Base-by-base conservation (phyloP, 2,888 invertebrate species). In the Hyalella azteca region DNA sequence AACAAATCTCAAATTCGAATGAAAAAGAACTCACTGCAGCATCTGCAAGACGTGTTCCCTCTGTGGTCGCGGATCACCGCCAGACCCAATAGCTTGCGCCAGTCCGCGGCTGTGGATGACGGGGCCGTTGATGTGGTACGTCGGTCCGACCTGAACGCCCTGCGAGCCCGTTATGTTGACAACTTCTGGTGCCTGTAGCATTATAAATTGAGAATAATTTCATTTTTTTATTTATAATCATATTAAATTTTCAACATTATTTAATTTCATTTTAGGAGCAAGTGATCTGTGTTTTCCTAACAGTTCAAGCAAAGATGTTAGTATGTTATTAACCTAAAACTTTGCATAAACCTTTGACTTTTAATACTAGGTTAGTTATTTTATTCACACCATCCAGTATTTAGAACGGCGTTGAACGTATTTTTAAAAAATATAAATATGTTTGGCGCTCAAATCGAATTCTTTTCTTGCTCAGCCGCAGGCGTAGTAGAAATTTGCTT, bases 91-190 rank as follows among this genome's bases (percentile, higher is more conserved):
- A 45, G 9, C 11, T 3, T 45, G 11, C 11, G 1, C 13, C 11
- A 45, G 3, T 45, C 19, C 45, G 19, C 19, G 5, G 73, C 41
- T 32, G 26, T 73, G 73, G 40, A 75, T 40, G 0, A 79, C 79
- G 3, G 79, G 45, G 13, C 54, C 54, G 54, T 22, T 15, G 29
- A 59, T 3, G 59, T 29, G 26, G 66, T 15, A 66, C 36, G 13
- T 15, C 0, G 66, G 49, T 3, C 80, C 80, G 19, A 77, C 77
- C 36, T 79, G 79, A 4, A 79, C 79, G n/a, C 60, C 79, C 9
- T 60, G 60, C 19, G 77, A 59, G 22, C 77, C 77, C 0, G 79
- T 60, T 59, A 79, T 79, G 79, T 79, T 79, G 60, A 48, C 76
- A 3, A 79, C 77, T 22, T 48, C 60, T 2, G 60, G 50, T 0